Conservation (phyloP, 2,888 invertebrate species). For the Cosmia pyralina region DNA sequence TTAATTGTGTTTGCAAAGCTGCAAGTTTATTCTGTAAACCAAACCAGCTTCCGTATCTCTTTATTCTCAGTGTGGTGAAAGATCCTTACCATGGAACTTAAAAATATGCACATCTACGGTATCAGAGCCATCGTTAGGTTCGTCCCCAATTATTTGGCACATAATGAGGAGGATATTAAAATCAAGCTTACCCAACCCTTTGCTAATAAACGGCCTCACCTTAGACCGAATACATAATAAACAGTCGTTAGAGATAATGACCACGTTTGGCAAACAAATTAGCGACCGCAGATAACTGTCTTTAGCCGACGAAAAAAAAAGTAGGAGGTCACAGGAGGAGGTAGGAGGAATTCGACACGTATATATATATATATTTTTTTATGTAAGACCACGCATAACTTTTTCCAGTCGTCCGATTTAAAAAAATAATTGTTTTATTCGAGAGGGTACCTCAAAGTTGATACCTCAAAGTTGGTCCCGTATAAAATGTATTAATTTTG, state of each 20-base stretch:
- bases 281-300: neutral
- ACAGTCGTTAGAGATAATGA: conserved; percentile 21
- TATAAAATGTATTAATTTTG: no score
- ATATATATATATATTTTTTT: no score
- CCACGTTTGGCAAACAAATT: neutral
- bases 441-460: no score
- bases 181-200: neutral
- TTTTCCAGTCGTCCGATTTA: no score
- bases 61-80: neutral
- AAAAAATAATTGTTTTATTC: no score
- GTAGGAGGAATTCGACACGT: no score
- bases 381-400: no score
- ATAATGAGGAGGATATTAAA: neutral
- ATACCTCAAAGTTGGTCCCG: no score
- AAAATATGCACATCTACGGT: neutral
- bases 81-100: neutral
- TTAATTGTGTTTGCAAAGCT: conserved; percentile 23
- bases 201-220: neutral
- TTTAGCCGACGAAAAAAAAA: no score
- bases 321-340: no score
- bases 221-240: conserved; percentile 7
- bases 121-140: neutral
- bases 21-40: conserved; percentile 7
- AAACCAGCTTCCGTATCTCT: neutral
- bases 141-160: neutral